Conservation (phyloP, 2,113 vertebrate species). For the Ciconia boyciana region DNA sequence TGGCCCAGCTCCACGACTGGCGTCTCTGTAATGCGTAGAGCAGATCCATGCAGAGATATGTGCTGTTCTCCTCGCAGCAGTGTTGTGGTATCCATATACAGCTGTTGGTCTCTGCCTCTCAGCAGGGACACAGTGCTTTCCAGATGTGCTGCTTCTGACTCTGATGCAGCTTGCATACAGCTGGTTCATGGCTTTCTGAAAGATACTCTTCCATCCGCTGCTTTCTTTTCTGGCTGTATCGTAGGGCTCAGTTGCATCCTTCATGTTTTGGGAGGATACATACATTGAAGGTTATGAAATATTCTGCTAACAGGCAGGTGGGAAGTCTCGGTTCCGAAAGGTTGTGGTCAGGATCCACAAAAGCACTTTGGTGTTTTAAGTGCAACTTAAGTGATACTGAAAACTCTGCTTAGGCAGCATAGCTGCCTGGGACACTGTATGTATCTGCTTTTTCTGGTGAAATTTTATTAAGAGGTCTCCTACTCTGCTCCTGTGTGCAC, state of each 20-base stretch:
- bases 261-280: background rate
- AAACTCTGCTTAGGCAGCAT: background rate
- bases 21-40: background rate
- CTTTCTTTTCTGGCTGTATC: background rate
- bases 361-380: background rate
- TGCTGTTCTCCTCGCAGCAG: background rate
- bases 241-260: background rate
- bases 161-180: background rate
- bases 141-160: background rate
- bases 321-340: background rate
- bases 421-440: background rate
- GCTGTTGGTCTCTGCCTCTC: background rate
- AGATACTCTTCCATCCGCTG: background rate
- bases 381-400: background rate
- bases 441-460: background rate
- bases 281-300: background rate
- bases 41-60: background rate
- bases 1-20: background rate
- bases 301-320: background rate
- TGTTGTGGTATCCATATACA: fast-evolving
- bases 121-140: background rate
- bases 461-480: background rate
- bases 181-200: background rate
- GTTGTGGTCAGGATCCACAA: background rate
- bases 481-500: background rate